These are phyloP conservation scores for Periparus ater DNA, from an alignment of 2,797 vertebrate genomes.

Conservation along the genomic window DNA sequence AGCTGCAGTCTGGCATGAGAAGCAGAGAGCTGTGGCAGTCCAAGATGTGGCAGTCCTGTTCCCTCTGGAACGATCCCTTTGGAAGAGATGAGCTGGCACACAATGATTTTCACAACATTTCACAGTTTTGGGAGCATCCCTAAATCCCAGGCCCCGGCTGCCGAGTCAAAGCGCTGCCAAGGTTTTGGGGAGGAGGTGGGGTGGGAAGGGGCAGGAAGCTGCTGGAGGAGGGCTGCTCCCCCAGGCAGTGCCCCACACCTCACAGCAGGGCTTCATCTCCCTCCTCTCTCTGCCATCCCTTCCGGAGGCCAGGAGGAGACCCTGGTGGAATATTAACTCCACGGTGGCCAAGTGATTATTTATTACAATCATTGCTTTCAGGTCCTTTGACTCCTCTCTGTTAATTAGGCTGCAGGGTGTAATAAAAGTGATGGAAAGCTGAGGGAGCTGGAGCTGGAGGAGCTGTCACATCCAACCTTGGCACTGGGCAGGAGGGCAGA, in stretches of 20 bases:
- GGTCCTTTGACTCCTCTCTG: slow-evolving; percentile 32
- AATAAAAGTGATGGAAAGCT: slow-evolving; percentile 22
- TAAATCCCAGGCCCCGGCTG: not conserved
- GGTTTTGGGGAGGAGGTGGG: not conserved
- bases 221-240: not conserved
- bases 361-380: slow-evolving; percentile 3
- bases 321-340: not conserved
- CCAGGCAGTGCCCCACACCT: not conserved
- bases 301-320: not conserved
- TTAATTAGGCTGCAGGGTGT: slow-evolving; percentile 49
- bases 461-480: not conserved
- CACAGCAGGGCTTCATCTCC: not conserved
- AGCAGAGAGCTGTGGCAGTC: fast-evolving
- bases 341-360: not conserved
- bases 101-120: not conserved
- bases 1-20: fast-evolving
- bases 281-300: not conserved
- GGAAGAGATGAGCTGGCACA: not conserved
- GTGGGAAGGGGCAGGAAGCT: not conserved
- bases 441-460: not conserved
- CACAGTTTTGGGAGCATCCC: not conserved
- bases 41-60: fast-evolving
- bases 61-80: not conserved
- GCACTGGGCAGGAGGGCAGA: not conserved
- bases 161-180: fast-evolving